A percentile compares a stretch with the other conserved stretches of the same genome.
phyloP scores from a whole-genome alignment of 2,888 invertebrate species.

The Aplocera efformata region DNA sequence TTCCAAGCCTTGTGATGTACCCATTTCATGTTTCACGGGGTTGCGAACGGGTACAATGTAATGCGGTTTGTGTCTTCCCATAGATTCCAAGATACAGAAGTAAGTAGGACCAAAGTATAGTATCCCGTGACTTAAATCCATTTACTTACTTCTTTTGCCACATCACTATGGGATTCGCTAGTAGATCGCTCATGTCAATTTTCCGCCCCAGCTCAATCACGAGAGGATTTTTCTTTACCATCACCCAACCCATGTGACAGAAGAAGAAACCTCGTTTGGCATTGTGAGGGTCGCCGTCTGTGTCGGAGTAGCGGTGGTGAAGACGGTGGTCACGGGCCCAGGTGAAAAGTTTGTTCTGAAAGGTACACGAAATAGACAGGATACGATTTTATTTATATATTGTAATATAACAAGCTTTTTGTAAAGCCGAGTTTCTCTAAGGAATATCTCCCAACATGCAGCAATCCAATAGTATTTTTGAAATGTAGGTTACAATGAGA shows the following conservation, averaged over 20 bases:
- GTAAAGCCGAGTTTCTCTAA: no score
- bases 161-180: slow-evolving; percentile 85
- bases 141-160: slow-evolving; percentile 88
- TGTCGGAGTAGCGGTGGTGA: slow-evolving; percentile 87
- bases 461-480: no score
- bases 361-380: neutral
- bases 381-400: neutral
- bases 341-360: slow-evolving; percentile 86
- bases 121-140: no score
- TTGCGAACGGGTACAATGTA: no score
- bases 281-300: slow-evolving; percentile 90
- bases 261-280: slow-evolving; percentile 92
- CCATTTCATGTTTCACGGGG: no score
- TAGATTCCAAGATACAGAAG: no score
- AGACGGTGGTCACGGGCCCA: slow-evolving; percentile 91
- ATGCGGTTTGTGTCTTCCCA: no score
- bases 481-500: no score
- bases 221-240: slow-evolving; percentile 88
- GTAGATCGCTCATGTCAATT: slow-evolving; percentile 88
- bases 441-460: no score
- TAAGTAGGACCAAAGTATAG: no score
- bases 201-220: slow-evolving; percentile 83
- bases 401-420: no score
- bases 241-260: slow-evolving; percentile 92
- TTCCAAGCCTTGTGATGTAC: no score